A percentile compares a stretch with the other conserved stretches of the same genome.
phyloP scores from a whole-genome alignment of 2,888 invertebrate species.

The Melikaiella ostensackeni region DNA sequence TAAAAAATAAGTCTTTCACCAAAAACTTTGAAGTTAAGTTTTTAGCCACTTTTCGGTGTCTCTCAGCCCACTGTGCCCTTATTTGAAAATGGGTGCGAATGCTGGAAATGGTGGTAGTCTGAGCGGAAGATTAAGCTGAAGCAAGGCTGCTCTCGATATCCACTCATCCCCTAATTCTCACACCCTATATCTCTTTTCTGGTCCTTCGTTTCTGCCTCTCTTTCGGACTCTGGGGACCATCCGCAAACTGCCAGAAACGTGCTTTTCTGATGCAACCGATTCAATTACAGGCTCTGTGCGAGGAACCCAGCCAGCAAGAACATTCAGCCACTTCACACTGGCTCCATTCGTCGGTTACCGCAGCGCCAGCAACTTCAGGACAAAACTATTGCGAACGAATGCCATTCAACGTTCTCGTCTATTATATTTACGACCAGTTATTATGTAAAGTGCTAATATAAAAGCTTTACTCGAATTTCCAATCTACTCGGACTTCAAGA shows the following conservation, averaged over 20 bases:
- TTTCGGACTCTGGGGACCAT: slow-evolving; percentile 17
- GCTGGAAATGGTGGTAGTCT: slow-evolving; percentile 5
- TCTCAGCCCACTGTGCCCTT: too few relatives aligned
- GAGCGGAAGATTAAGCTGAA: slow-evolving; percentile 18
- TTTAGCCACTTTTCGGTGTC: too few relatives aligned
- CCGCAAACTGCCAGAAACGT: slow-evolving; percentile 35
- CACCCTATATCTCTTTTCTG: slow-evolving; percentile 34
- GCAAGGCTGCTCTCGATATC: slow-evolving; percentile 31
- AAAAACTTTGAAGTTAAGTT: too few relatives aligned
- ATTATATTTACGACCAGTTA: slow-evolving; percentile 34
- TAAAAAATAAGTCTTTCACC: too few relatives aligned
- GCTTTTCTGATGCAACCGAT: slow-evolving; percentile 38
- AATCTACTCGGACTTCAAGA: not conserved
- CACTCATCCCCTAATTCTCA: slow-evolving; percentile 30
- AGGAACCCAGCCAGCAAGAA: slow-evolving; percentile 36
- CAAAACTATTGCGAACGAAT: slow-evolving; percentile 29
- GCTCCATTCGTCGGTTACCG: slow-evolving; percentile 30
- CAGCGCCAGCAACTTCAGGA: slow-evolving; percentile 35
- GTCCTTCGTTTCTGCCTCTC: slow-evolving; percentile 32
- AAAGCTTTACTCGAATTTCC: slow-evolving; percentile 16
- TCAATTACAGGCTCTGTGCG: slow-evolving; percentile 37
- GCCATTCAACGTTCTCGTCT: slow-evolving; percentile 28
- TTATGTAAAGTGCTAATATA: slow-evolving; percentile 26
- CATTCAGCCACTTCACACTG: slow-evolving; percentile 36
- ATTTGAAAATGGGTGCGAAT: slow-evolving; percentile 12